A percentile compares a stretch with the other conserved stretches of the same genome.
Evolutionary conservation across 1,140 invertebrate genomes (phyloP).

Genomic region (Cyrtorhinus lividipennis): DNA sequence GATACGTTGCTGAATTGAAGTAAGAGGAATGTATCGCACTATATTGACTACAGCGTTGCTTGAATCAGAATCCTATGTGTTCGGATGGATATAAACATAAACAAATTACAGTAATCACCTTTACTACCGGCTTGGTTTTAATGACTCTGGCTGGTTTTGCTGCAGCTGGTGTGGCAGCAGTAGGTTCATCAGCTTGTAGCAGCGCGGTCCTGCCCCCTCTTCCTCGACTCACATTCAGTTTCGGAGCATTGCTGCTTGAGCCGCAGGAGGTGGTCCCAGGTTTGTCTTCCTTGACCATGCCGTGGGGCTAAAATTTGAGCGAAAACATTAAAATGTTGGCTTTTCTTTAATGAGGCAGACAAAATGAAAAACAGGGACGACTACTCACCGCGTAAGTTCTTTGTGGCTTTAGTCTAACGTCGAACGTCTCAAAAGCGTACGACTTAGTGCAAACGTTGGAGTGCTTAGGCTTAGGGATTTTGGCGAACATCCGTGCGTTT

Average conservation of each 20-base stretch:
- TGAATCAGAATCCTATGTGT: too few species aligned
- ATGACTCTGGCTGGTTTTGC: constrained; percentile 16
- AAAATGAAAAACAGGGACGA: too few species aligned
- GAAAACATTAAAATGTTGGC: constrained; percentile 7
- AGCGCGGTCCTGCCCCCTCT: constrained; percentile 24
- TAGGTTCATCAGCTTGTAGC: constrained; percentile 22
- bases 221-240: constrained; percentile 25
- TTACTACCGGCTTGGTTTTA: not conserved
- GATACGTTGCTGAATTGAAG: too few species aligned
- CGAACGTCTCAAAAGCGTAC: constrained; percentile 83
- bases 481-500: constrained; percentile 74
- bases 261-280: constrained; percentile 18
- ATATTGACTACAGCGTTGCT: too few species aligned
- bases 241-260: constrained; percentile 3
- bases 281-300: constrained; percentile 24
- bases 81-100: too few species aligned
- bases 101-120: not conserved
- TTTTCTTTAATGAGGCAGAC: not conserved
- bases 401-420: constrained; percentile 62
- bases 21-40: too few species aligned
- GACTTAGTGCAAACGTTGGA: constrained; percentile 77
- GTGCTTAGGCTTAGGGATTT: constrained; percentile 40
- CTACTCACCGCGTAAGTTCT: constrained; percentile 65
- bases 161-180: not conserved
- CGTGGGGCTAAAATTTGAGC: constrained; percentile 42